Conservation (phyloP, 2,113 vertebrate species). For the Canis aureus region DNA sequence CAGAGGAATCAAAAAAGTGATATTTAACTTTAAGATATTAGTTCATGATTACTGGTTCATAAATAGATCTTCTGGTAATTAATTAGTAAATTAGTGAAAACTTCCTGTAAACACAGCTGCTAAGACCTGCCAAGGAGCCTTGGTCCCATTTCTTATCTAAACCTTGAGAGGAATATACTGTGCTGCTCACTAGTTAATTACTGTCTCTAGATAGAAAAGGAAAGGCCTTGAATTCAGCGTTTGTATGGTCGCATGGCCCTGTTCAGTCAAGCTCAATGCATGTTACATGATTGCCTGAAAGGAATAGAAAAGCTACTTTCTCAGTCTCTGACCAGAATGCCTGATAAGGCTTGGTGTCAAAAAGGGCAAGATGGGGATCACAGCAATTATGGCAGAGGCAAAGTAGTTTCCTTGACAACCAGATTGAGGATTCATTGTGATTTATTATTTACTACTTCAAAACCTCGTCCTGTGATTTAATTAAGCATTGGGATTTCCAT, state of each 20-base stretch:
- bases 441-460: constrained; percentile 92
- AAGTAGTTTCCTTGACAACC: constrained; percentile 94
- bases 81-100: constrained; percentile 47
- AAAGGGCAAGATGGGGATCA: constrained; percentile 90
- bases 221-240: constrained; percentile 80
- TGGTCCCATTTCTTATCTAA: constrained; percentile 79
- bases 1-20: neutral
- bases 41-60: constrained; percentile 6
- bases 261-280: constrained; percentile 85
- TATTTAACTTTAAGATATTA: constrained; percentile 11
- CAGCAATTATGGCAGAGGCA: constrained; percentile 90
- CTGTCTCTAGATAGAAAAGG: constrained; percentile 72
- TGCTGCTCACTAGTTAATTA: constrained; percentile 78
- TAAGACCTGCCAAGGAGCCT: constrained; percentile 42
- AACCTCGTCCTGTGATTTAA: constrained; percentile 91
- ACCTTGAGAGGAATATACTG: constrained; percentile 82
- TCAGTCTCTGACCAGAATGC: constrained; percentile 91
- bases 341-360: constrained; percentile 90
- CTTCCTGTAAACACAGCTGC: constrained; percentile 71
- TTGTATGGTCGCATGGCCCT: constrained; percentile 77
- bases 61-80: constrained; percentile 33
- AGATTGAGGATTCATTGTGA: constrained; percentile 91
- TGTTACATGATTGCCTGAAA: constrained; percentile 87
- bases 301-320: constrained; percentile 88
- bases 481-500: constrained; percentile 87